A percentile compares a stretch with the other conserved stretches of the same genome.
Evolutionary conservation across 2,113 vertebrate species (phyloP).

Genomic region (Sander lucioperca): DNA sequence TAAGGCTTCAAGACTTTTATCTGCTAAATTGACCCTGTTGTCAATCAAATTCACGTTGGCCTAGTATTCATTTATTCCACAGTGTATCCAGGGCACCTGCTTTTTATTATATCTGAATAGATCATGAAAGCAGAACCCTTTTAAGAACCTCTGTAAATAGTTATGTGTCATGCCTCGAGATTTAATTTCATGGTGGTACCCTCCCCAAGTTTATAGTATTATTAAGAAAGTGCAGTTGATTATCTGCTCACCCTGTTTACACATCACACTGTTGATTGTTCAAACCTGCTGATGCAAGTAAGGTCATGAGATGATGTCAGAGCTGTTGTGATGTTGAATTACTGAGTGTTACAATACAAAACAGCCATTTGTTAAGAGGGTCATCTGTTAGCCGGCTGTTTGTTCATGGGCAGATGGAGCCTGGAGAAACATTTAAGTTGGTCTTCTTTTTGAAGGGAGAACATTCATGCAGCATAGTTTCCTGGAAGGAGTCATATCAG

Average conservation of each 20-base stretch:
- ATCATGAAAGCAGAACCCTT: background rate
- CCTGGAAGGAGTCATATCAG: constrained; percentile 25
- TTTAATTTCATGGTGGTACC: background rate
- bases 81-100: constrained; percentile 18
- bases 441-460: constrained; percentile 43
- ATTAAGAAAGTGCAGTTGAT: background rate
- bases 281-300: constrained; percentile 40
- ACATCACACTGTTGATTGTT: background rate
- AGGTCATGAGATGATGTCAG: constrained; percentile 52
- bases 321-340: constrained; percentile 29
- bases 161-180: background rate
- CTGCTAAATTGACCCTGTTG: constrained; percentile 1
- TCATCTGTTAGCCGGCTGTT: constrained; percentile 44
- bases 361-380: constrained; percentile 49
- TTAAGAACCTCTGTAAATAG: background rate
- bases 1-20: constrained; percentile 2
- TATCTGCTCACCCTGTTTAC: background rate
- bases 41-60: background rate
- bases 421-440: constrained; percentile 29
- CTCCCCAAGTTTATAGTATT: background rate
- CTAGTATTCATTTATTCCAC: background rate
- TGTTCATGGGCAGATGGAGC: constrained; percentile 41
- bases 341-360: constrained; percentile 56
- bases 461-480: constrained; percentile 45
- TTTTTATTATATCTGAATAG: background rate